phyloP scores from a whole-genome alignment of 2,888 invertebrate species.

The Andrena trimmerana region DNA sequence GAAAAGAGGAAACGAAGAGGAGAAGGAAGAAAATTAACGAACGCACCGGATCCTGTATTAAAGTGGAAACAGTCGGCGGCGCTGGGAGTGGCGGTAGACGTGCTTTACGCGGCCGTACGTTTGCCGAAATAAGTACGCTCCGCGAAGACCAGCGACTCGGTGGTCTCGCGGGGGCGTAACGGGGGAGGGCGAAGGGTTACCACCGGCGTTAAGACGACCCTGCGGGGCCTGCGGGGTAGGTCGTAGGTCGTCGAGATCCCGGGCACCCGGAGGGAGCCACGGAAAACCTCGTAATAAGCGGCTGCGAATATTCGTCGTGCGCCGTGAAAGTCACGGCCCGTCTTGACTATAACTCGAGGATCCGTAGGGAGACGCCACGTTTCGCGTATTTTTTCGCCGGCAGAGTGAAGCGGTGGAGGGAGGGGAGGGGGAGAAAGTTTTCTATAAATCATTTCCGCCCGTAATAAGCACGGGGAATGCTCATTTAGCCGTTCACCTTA shows the following conservation, averaged over 20 bases:
- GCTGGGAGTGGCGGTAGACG: conserved; percentile 28
- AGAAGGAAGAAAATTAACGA: conserved; percentile 65
- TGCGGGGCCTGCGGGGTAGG: conserved; percentile 1
- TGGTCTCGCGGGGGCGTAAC: conserved; percentile 3
- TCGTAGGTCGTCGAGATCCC: conserved; percentile 41
- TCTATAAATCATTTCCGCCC: conserved; percentile 70
- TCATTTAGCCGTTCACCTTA: conserved; percentile 72
- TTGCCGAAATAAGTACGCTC: conserved; percentile 71
- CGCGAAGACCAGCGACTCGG: conserved; percentile 18
- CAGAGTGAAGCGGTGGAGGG: not conserved
- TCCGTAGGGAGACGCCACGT: conserved; percentile 45
- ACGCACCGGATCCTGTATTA: conserved; percentile 53
- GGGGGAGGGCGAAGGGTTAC: conserved; percentile 18
- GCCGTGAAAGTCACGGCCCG: conserved; percentile 41
- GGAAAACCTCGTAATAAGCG: conserved; percentile 61
- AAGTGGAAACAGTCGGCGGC: conserved; percentile 52
- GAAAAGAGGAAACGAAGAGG: conserved; percentile 44
- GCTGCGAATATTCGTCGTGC: conserved; percentile 56
- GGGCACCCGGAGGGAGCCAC: conserved; percentile 16
- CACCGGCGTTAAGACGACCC: conserved; percentile 15
- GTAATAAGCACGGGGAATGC: conserved; percentile 67
- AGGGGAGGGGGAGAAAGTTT: conserved; percentile 28
- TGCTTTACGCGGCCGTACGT: conserved; percentile 69
- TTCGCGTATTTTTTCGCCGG: conserved; percentile 44
- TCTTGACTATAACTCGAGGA: conserved; percentile 45